Base-by-base conservation (phyloP, 1,140 invertebrate genomes). In the Zaprionus inermis region DNA sequence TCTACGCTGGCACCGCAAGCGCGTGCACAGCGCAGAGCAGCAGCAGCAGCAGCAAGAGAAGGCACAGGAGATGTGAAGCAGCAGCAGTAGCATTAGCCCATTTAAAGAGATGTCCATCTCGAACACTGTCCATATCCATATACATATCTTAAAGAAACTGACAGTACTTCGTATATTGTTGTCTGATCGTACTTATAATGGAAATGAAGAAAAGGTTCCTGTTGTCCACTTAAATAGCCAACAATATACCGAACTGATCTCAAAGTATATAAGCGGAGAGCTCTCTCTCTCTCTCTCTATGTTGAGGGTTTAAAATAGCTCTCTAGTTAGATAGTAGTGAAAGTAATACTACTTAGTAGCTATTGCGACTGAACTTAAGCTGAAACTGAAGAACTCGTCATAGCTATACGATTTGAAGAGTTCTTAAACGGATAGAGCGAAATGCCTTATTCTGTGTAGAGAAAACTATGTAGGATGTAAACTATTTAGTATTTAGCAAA, bases 1-100 rank as follows among this genome's bases (percentile, higher is more conserved):
- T 30, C 55, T 91, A 32, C 90, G 90, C 20, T 91, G 90, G 90
- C 90, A 91, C 59, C 75, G 71, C 22, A 82, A 82, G 49, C 73
- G 78, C 5, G 76, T 68, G 20, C 86, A 90, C 49, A 56, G 51
- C 20, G 2, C 32, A 12, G 72, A 76, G 36, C 55, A 38, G 5
- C 57, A 22, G 11, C 12, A 32, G 30, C 44, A 54, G 24, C 16
- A 49, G 14, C 49, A 28, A 11, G 12, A 52, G 49, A 63, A 66
- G 32, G 68, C 36, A n/a, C 36, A 60, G 54, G 56, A 16, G 34
- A 55, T 68, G 65, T 73, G 71, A 78, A 38, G 16, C 16, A 46
- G 16, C 41, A 10, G 41, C n/a, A n/a, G n/a, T n/a, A n/a, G 44
- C 44, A 46, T 49, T 22, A 10, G 11, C 1, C 44, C 44, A 49